Evolutionary conservation across 2,888 invertebrate genomes (phyloP).

Genomic region (Phorcus lineatus): DNA sequence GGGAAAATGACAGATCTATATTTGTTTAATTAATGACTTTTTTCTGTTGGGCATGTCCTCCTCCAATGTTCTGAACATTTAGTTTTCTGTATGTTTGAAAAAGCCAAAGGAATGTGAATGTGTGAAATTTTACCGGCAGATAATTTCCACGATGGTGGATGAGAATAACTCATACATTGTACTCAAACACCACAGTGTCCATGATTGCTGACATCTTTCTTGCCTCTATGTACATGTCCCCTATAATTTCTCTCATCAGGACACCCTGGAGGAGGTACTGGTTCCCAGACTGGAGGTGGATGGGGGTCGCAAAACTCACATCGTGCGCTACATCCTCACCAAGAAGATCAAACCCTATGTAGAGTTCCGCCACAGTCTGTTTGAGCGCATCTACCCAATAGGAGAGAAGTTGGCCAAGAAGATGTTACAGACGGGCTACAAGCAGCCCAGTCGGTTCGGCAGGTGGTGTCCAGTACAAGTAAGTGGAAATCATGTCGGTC

Average conservation of each 20-base stretch:
- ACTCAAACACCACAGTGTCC: too few species aligned
- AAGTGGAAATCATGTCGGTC: conserved; percentile 9
- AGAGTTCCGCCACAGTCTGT: conserved; percentile 69
- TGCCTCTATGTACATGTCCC: too few species aligned
- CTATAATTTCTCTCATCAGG: conserved; percentile 53
- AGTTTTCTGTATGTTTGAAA: too few species aligned
- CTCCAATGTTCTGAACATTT: too few species aligned
- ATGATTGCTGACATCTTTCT: too few species aligned
- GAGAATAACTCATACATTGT: too few species aligned
- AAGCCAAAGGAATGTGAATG: too few species aligned
- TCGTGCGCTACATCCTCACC: conserved; percentile 71
- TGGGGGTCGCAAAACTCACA: conserved; percentile 72
- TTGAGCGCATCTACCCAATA: conserved; percentile 74
- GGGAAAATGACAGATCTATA: too few species aligned
- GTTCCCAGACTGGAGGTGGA: conserved; percentile 71
- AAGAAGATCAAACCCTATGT: conserved; percentile 67
- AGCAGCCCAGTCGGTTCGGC: conserved; percentile 74
- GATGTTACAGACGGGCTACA: conserved; percentile 73
- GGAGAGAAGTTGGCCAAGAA: conserved; percentile 68
- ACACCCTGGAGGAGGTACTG: conserved; percentile 70
- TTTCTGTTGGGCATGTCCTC: too few species aligned
- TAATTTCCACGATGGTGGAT: too few species aligned
- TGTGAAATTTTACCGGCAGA: too few species aligned
- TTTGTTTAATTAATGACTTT: too few species aligned
- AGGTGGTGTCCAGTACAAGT: conserved; percentile 76